These are phyloP conservation scores for Thelaira solivaga DNA, from an alignment of 2,888 invertebrate genomes.

Conservation along the genomic window DNA sequence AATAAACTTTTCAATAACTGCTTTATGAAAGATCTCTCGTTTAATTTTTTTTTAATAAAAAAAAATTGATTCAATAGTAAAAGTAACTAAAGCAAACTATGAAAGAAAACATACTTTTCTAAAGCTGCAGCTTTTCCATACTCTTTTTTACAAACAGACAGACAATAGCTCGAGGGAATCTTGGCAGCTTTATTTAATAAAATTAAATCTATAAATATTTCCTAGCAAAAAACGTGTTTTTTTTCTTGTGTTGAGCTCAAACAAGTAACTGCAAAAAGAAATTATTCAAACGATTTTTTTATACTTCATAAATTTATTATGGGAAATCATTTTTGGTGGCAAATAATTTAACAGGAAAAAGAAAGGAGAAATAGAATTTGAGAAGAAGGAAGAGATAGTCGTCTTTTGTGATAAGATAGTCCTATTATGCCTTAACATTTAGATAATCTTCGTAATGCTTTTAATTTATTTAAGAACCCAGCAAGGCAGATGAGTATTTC, in stretches of 20 bases:
- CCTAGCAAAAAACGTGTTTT: not conserved
- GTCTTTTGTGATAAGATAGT: too few relatives aligned
- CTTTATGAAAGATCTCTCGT: not conserved
- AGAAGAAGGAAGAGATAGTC: too few relatives aligned
- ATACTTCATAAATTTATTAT: not conserved
- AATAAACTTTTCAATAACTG: not conserved
- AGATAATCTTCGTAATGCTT: too few relatives aligned
- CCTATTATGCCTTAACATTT: too few relatives aligned
- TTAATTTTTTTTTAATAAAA: not conserved
- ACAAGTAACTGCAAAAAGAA: not conserved
- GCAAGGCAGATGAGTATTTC: too few relatives aligned
- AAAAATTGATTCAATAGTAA: not conserved
- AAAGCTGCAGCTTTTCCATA: not conserved
- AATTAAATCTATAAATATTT: slow-evolving; percentile 35
- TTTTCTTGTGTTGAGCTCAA: too few relatives aligned
- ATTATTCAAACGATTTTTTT: slow-evolving; percentile 14
- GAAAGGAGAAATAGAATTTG: too few relatives aligned
- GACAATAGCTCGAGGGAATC: slow-evolving; percentile 21
- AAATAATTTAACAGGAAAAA: too few relatives aligned
- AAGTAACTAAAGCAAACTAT: not conserved
- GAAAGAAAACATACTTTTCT: not conserved
- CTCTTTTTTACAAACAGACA: not conserved
- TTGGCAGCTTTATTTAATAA: slow-evolving; percentile 32
- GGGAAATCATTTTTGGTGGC: too few relatives aligned
- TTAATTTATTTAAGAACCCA: too few relatives aligned